phyloP scores from a whole-genome alignment of 2,888 invertebrate species.

The Zootermopsis nevadensis region DNA sequence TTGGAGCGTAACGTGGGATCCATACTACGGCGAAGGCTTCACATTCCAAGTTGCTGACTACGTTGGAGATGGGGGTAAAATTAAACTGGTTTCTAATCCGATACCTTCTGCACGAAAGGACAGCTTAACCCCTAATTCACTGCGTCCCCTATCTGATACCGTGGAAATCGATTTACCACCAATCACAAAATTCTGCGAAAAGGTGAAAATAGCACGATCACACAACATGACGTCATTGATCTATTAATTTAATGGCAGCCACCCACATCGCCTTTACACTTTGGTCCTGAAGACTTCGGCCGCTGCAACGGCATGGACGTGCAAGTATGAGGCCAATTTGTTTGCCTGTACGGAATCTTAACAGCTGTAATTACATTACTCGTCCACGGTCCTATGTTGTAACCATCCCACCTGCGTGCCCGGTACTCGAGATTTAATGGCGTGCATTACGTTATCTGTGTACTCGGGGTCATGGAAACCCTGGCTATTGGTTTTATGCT shows the following conservation, averaged over 20 bases:
- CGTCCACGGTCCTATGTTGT: background rate
- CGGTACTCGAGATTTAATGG: background rate
- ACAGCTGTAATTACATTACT: conserved; percentile 9
- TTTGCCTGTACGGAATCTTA: background rate
- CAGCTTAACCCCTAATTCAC: no score
- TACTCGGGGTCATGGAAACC: background rate
- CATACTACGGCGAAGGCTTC: no score
- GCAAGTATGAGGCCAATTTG: conserved; percentile 16
- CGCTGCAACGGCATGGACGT: background rate
- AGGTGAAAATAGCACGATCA: background rate
- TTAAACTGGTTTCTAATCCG: no score
- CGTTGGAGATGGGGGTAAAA: no score
- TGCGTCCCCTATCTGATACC: no score
- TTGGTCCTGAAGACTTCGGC: background rate
- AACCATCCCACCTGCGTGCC: background rate
- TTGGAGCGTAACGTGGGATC: no score
- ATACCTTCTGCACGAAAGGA: no score
- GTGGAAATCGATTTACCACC: no score
- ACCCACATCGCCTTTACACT: background rate
- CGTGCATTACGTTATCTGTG: background rate
- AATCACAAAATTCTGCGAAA: background rate
- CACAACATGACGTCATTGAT: conserved; percentile 13
- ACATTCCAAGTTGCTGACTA: no score
- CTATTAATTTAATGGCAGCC: conserved; percentile 13
- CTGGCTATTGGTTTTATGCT: background rate